Evolutionary conservation across 2,797 vertebrate species (phyloP).

Genomic region (Oreochromis mossambicus): DNA sequence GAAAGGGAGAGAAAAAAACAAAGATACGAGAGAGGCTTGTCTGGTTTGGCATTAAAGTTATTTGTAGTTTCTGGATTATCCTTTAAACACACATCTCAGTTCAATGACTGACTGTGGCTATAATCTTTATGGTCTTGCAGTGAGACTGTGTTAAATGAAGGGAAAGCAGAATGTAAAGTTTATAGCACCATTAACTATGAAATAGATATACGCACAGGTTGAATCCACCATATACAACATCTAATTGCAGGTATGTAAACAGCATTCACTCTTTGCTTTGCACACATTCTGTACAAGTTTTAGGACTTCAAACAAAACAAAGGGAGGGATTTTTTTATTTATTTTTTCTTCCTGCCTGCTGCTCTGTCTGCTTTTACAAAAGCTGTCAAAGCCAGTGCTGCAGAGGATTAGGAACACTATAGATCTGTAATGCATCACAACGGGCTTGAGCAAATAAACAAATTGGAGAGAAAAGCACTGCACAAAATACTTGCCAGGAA

Average conservation of each 20-base stretch:
- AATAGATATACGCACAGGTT: neutral
- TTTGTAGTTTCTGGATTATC: constrained; percentile 39
- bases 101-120: constrained; percentile 41
- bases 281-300: neutral
- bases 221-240: neutral
- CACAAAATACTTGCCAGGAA: constrained; percentile 48
- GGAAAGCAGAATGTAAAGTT: constrained; percentile 23
- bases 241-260: neutral
- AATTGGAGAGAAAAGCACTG: constrained; percentile 35
- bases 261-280: neutral
- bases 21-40: constrained; percentile 2
- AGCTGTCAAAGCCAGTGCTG: constrained; percentile 38
- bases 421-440: constrained; percentile 51
- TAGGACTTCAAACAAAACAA: neutral
- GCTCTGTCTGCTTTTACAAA: constrained; percentile 6
- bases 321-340: neutral
- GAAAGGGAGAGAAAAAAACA: constrained; percentile 5
- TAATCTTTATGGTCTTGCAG: constrained; percentile 41
- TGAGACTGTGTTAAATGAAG: constrained; percentile 15
- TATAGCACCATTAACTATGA: constrained; percentile 32
- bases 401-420: constrained; percentile 27
- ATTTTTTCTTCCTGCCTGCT: neutral
- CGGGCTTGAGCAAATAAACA: constrained; percentile 48
- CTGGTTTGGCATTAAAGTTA: constrained; percentile 3
- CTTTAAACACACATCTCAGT: constrained; percentile 32